Evolutionary conservation across 2,797 vertebrate species (phyloP).

Genomic region (Xenopus petersii): DNA sequence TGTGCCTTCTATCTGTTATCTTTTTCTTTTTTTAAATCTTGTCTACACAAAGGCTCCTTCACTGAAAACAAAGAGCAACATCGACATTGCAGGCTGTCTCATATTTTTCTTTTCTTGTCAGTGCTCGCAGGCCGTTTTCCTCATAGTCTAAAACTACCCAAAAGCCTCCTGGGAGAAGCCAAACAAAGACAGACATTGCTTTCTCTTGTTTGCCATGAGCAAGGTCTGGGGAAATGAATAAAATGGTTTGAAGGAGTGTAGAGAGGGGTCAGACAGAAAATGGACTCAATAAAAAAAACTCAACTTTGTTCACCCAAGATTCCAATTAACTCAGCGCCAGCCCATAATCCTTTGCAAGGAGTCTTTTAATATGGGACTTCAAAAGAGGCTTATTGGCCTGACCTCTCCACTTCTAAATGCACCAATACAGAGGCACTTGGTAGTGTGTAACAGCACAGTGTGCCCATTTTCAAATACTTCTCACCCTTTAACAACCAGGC

Average conservation of each 20-base stretch:
- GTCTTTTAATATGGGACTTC: conserved; percentile 38
- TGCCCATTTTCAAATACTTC: conserved; percentile 6
- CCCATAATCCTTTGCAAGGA: conserved; percentile 48
- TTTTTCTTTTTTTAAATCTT: conserved; percentile 6
- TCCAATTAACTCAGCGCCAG: conserved; percentile 43
- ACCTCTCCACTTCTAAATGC: conserved; percentile 34
- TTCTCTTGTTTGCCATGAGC: conserved; percentile 32
- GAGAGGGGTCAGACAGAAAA: conserved; percentile 33
- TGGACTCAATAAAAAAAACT: conserved; percentile 36
- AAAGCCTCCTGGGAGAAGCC: conserved; percentile 32
- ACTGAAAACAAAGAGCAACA: conserved; percentile 22
- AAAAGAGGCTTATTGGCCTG: conserved; percentile 46
- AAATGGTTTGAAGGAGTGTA: conserved; percentile 21
- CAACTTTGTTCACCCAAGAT: conserved; percentile 40
- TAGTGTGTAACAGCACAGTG: conserved; percentile 21
- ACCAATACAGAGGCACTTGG: conserved; percentile 19
- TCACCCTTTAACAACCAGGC: not conserved
- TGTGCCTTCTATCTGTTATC: not conserved
- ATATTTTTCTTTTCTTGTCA: conserved; percentile 20
- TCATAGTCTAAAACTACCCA: conserved; percentile 27
- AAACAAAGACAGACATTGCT: conserved; percentile 31
- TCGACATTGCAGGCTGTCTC: conserved; percentile 19
- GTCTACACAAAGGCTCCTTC: conserved; percentile 11
- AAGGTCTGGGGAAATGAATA: conserved; percentile 43
- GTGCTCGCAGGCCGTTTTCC: conserved; percentile 2